These are phyloP conservation scores for Etheostoma perlongum DNA, from an alignment of 2,797 vertebrate species.

Conservation along the genomic window DNA sequence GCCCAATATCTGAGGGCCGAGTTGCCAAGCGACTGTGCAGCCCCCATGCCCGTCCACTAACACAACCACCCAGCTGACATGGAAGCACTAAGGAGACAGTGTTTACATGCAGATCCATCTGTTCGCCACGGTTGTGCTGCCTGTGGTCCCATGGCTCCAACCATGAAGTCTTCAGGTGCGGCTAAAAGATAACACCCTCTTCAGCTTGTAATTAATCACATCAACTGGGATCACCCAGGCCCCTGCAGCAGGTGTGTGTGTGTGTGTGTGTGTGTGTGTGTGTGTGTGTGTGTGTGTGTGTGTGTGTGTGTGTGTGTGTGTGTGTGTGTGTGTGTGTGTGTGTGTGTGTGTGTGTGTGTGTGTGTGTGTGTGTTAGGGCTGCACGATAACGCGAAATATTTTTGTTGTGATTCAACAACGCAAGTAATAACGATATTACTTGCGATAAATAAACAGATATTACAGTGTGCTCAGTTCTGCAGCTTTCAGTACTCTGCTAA, in stretches of 20 bases:
- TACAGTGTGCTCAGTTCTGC: too few species aligned
- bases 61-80: constrained; percentile 26
- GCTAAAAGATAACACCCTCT: constrained; percentile 25
- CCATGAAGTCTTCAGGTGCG: constrained; percentile 29
- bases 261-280: too few species aligned
- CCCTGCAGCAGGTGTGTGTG: not conserved
- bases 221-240: not conserved
- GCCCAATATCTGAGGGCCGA: constrained; percentile 29
- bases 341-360: too few species aligned
- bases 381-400: too few species aligned
- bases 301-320: too few species aligned
- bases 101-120: constrained; percentile 21
- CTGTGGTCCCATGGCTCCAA: constrained; percentile 12
- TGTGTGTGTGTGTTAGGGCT: too few species aligned
- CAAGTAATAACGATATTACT: too few species aligned
- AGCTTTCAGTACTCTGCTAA: too few species aligned
- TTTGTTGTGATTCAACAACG: too few species aligned
- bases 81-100: constrained; percentile 29
- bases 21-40: constrained; percentile 31
- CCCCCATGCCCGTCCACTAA: constrained; percentile 44
- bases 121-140: constrained; percentile 12
- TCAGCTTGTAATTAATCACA: constrained; percentile 44
- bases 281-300: too few species aligned
- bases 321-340: too few species aligned
- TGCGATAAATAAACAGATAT: too few species aligned